Evolutionary conservation across 2,797 vertebrate genomes (phyloP).

Genomic region (Hypotaenidia okinawae): DNA sequence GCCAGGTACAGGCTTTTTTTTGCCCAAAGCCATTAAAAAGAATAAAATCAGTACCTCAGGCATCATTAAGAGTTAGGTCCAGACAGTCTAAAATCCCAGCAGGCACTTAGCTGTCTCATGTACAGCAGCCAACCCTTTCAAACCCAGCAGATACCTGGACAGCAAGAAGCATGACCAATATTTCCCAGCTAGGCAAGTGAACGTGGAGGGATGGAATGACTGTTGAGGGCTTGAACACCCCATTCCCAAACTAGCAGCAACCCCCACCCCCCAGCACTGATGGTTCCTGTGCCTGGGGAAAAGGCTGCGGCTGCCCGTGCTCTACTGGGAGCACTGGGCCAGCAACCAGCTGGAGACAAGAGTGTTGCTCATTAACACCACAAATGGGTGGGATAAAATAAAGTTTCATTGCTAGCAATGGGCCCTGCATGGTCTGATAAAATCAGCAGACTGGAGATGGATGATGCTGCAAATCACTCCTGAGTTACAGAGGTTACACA

Average conservation of each 20-base stretch:
- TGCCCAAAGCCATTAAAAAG: background rate
- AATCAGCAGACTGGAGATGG: constrained; percentile 42
- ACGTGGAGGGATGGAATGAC: background rate
- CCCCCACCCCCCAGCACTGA: background rate
- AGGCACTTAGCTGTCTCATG: background rate
- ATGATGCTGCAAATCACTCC: constrained; percentile 2
- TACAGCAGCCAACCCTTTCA: background rate
- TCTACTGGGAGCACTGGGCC: background rate
- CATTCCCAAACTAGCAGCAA: fast-evolving
- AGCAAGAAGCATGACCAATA: background rate
- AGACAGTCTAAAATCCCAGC: background rate
- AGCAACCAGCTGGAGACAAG: background rate
- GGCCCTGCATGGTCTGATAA: background rate
- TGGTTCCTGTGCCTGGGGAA: background rate
- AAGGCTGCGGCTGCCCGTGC: background rate
- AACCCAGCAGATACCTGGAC: background rate
- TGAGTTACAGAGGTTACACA: background rate
- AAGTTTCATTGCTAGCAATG: background rate
- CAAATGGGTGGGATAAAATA: background rate
- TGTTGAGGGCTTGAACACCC: background rate
- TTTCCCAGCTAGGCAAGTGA: background rate
- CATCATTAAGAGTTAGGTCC: background rate
- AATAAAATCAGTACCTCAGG: background rate
- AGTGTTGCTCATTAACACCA: background rate
- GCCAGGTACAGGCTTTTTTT: background rate